phyloP scores from a whole-genome alignment of 2,797 vertebrate species.

The Neostethus bicornis region DNA sequence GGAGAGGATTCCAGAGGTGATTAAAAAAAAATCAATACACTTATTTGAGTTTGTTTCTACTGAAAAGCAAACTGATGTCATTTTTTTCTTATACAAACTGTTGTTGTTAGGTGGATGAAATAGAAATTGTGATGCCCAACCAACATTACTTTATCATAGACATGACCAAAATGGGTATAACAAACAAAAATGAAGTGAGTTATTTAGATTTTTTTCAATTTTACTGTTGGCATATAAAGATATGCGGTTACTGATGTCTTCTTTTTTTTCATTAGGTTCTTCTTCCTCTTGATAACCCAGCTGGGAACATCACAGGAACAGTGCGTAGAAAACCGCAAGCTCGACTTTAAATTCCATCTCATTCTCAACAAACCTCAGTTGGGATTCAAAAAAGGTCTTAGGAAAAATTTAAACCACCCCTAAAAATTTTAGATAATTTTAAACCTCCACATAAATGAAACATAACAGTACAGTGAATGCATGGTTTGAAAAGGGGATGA shows the following conservation, averaged over 20 bases:
- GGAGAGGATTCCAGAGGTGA: slow-evolving; percentile 83
- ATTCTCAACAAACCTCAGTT: slow-evolving; percentile 3
- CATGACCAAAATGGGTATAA: slow-evolving; percentile 90
- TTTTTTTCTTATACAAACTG: neutral
- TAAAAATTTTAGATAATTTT: too few species aligned
- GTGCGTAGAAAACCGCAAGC: slow-evolving; percentile 80
- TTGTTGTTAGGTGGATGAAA: slow-evolving; percentile 88
- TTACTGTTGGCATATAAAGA: neutral
- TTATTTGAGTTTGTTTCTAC: too few species aligned
- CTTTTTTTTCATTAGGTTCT: slow-evolving; percentile 80
- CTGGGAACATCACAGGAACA: slow-evolving; percentile 91
- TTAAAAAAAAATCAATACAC: neutral
- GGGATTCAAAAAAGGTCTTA: neutral
- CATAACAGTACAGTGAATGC: too few species aligned
- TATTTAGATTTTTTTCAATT: neutral
- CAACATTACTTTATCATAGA: slow-evolving; percentile 90
- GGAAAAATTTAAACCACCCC: neutral
- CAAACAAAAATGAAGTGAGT: slow-evolving; percentile 91
- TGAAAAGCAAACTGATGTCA: too few species aligned
- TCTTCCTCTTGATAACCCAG: slow-evolving; percentile 89
- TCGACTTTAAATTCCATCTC: slow-evolving; percentile 58
- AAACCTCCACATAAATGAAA: too few species aligned
- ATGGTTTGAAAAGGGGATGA: too few species aligned
- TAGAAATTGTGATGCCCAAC: slow-evolving; percentile 92
- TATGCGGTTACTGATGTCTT: neutral